A percentile compares a stretch with the other conserved stretches of the same genome.
Conservation (phyloP, 2,888 invertebrate genomes). For the Ophion slaviceki region DNA sequence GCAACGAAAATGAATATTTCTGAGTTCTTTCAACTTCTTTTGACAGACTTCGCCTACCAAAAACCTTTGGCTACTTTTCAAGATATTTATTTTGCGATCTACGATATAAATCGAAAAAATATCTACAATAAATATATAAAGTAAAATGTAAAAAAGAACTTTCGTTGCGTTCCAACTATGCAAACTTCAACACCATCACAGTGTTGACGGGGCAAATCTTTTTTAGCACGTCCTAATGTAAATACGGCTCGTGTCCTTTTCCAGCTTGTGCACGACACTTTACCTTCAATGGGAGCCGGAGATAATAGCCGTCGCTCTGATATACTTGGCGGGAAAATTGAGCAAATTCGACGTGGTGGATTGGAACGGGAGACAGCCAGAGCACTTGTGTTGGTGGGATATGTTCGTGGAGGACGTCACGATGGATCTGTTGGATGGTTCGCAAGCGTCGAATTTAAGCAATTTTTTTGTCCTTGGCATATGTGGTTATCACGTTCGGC, state of each 20-base stretch:
- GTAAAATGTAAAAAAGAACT: no score
- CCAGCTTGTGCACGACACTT: conserved; percentile 96
- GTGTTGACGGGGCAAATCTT: no score
- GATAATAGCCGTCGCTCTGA: conserved; percentile 97
- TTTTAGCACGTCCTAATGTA: no score
- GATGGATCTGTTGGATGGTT: conserved; percentile 95
- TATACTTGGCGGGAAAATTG: conserved; percentile 98
- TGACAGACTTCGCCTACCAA: no score
- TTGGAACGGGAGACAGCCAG: conserved; percentile 92
- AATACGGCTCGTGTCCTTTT: conserved; percentile 41
- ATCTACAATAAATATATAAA: no score
- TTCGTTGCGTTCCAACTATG: no score
- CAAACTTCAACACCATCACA: no score
- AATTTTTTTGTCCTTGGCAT: background rate
- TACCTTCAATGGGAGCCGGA: conserved; percentile 99
- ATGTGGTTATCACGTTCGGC: background rate
- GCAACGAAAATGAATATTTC: background rate
- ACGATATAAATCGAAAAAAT: no score
- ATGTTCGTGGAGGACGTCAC: conserved; percentile 98
- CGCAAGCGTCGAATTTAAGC: background rate
- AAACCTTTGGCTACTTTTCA: no score
- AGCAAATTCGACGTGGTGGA: conserved; percentile 97
- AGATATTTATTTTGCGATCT: no score
- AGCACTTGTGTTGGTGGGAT: conserved; percentile 98
- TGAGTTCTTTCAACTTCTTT: no score